Evolutionary conservation across 2,113 vertebrate genomes (phyloP), one percentile per base, ranked within the genome.

Genomic region (Lepisosteus oculatus): DNA sequence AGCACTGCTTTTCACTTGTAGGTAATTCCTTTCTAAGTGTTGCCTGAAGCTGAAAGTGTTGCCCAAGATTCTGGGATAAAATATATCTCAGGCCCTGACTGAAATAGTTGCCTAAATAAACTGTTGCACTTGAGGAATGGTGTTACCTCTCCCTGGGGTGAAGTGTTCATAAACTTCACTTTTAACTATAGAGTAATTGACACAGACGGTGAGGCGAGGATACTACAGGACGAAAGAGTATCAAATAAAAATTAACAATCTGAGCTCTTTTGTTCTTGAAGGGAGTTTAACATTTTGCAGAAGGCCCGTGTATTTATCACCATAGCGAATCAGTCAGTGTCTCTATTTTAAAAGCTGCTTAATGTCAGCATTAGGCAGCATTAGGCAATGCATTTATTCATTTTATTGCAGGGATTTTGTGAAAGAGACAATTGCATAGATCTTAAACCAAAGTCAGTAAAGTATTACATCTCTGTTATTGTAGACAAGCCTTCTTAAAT

Each of bases 261-360:
- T 85, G 85, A 85, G 83, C 82, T 87, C 80, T 83, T 88, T 88
- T 87, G 85, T 77, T 80, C 79, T 83, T 80, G 82, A 82, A 74
- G 72, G 83, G 84, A 84, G 83, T 88, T 89, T 88, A 88, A 80
- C 88, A 84, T 87, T 88, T 87, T 83, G 87, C 79, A 84, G 85
- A 87, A 84, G 80, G 77, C 76, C 79, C 70, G 77, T 68, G 70
- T 81, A 77, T 87, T 78, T 81, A 87, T 86, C 85, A 80, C 82
- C 72, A 73, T 81, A 74, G 84, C 80, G 81, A 88, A 87, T 86
- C 84, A 86, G 85, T 84, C 87, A 83, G 85, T 82, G 80, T 82
- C 74, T 77, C 79, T 79, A 80, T 85, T 85, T 87, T 85, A 85
- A 88, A 85, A 83, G 80, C 79, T 83, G 78, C 83, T 81, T 87